Conservation (phyloP, 53 echinoderm and acorn worm genomes). For the Antedon mediterranea region DNA sequence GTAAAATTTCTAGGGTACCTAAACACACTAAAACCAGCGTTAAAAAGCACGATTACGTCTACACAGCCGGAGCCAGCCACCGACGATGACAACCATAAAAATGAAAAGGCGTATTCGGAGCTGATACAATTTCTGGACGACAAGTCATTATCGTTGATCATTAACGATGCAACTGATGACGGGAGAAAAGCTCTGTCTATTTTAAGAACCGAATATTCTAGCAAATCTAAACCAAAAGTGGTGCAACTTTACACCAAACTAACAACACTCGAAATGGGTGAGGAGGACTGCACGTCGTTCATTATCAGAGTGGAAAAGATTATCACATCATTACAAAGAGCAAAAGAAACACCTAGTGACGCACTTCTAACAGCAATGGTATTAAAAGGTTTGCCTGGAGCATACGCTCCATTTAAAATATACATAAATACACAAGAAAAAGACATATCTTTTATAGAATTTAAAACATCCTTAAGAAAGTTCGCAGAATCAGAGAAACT, state of each 20-base stretch:
- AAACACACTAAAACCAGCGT: too few relatives aligned
- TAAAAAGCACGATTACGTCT: background rate
- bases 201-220: conserved; percentile 1
- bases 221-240: background rate
- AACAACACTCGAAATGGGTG: background rate
- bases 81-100: background rate
- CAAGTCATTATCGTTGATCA: background rate
- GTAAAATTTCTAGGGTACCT: background rate
- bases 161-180: conserved; percentile 1
- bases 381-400: conserved; percentile 3
- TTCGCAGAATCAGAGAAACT: conserved; percentile 2
- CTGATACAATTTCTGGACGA: conserved; percentile 7
- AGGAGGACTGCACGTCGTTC: background rate
- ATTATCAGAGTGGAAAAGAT: conserved; percentile 3
- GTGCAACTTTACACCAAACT: conserved; percentile 3
- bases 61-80: background rate
- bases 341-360: background rate
- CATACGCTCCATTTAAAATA: background rate
- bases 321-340: background rate
- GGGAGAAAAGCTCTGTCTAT: background rate
- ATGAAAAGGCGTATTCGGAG: conserved; percentile 6
- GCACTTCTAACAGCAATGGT: background rate
- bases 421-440: background rate
- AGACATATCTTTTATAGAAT: background rate
- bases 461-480: background rate